Evolutionary conservation across 1,140 invertebrate species (phyloP).

Genomic region (Bombus ignitus): DNA sequence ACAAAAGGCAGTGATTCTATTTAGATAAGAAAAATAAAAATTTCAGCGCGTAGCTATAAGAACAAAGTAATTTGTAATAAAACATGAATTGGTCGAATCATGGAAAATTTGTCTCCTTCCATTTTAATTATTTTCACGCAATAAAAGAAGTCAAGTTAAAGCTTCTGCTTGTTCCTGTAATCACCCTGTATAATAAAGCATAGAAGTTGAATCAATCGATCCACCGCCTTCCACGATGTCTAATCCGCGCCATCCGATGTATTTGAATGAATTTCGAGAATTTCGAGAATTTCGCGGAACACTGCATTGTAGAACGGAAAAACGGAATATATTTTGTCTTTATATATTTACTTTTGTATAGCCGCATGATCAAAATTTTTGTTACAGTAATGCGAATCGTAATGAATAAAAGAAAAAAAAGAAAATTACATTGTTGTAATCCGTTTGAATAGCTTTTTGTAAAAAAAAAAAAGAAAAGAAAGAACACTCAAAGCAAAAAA

Average conservation of each 20-base stretch:
- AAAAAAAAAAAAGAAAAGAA: background rate
- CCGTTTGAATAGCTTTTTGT: background rate
- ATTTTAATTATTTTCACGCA: background rate
- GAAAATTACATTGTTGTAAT: background rate
- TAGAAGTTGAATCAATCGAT: background rate
- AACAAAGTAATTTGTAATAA: too few relatives aligned
- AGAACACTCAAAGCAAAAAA: background rate
- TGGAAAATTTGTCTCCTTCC: background rate
- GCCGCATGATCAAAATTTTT: slow-evolving; percentile 41
- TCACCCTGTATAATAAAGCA: background rate
- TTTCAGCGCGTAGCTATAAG: too few relatives aligned
- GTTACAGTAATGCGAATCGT: background rate
- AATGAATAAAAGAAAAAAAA: background rate
- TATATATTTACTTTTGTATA: slow-evolving; percentile 24
- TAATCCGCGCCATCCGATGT: background rate
- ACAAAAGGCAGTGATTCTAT: background rate
- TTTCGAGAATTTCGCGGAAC: background rate
- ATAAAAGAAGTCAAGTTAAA: background rate
- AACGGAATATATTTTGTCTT: background rate
- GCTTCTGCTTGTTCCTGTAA: background rate
- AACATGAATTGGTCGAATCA: background rate
- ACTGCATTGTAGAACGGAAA: background rate
- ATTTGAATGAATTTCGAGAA: background rate
- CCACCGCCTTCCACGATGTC: background rate
- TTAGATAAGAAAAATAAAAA: too few relatives aligned